A percentile compares a stretch with the other conserved stretches of the same genome.
Conservation (phyloP, 2,888 invertebrate genomes). For the Chironomus riparius region DNA sequence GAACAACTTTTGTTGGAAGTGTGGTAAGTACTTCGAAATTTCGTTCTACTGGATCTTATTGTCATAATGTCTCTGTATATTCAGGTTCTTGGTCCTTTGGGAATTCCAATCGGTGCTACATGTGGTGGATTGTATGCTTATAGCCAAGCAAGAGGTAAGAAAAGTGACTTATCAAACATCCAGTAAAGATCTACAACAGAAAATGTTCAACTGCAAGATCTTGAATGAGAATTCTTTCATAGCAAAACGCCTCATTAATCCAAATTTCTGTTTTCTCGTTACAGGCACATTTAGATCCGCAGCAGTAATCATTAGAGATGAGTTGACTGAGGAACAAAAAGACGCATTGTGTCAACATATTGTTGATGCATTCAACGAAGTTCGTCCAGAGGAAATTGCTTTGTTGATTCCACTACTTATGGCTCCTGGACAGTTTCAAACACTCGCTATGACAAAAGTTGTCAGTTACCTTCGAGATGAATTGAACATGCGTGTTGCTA, state of each 20-base stretch:
- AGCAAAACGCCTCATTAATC: not conserved
- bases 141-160: not conserved
- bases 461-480: constrained; percentile 38
- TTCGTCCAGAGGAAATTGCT: constrained; percentile 34
- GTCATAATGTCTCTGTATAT: not conserved
- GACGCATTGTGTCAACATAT: constrained; percentile 36
- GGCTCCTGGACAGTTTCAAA: constrained; percentile 35
- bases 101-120: constrained; percentile 2
- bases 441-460: constrained; percentile 36
- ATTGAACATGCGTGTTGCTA: constrained; percentile 35
- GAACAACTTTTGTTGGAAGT: not conserved
- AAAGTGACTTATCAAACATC: too few species aligned
- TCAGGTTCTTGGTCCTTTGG: not conserved
- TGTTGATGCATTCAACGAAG: constrained; percentile 34
- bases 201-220: too few species aligned
- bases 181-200: not conserved
- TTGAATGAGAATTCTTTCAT: too few species aligned
- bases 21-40: not conserved
- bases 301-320: constrained; percentile 39
- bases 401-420: constrained; percentile 36
- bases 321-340: constrained; percentile 36
- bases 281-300: constrained; percentile 38
- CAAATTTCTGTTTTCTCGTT: not conserved
- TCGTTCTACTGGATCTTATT: not conserved
- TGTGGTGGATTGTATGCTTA: constrained; percentile 7